phyloP scores from a whole-genome alignment of 2,797 vertebrate species.

The Sebastes umbrosus region DNA sequence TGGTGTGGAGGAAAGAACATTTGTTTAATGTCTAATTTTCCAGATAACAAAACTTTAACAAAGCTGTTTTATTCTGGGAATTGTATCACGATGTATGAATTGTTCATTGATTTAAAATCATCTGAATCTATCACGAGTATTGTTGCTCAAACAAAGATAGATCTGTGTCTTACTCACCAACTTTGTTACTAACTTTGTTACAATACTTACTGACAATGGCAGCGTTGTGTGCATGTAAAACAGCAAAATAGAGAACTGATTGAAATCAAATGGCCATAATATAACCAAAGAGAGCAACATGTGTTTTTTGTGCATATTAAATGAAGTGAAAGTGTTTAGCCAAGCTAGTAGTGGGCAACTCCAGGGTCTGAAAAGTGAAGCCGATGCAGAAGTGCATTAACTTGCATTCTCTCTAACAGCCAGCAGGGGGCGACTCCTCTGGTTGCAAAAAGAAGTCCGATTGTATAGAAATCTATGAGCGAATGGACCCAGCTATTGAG shows the following conservation, averaged over 20 bases:
- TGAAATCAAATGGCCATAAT: background rate
- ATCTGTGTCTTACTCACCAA: background rate
- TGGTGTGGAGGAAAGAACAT: background rate
- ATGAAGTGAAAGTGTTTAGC: background rate
- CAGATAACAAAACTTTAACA: background rate
- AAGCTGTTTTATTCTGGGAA: background rate
- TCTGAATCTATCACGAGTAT: background rate
- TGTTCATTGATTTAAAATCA: rapidly evolving
- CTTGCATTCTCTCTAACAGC: rapidly evolving
- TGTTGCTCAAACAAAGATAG: background rate
- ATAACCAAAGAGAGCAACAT: background rate
- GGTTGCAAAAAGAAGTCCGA: no score
- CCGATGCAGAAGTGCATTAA: no score
- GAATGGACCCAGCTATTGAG: background rate
- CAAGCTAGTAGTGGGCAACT: background rate
- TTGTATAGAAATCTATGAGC: no score
- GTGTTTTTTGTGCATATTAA: background rate
- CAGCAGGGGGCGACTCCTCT: no score
- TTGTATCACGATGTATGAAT: background rate
- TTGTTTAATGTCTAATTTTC: background rate
- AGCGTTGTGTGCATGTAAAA: background rate
- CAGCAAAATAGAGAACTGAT: background rate
- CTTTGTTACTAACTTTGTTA: no score
- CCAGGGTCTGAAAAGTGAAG: no score
- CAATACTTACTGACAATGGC: background rate